Evolutionary conservation across 2,888 invertebrate genomes (phyloP).

Genomic region (Crocallis elinguaria): DNA sequence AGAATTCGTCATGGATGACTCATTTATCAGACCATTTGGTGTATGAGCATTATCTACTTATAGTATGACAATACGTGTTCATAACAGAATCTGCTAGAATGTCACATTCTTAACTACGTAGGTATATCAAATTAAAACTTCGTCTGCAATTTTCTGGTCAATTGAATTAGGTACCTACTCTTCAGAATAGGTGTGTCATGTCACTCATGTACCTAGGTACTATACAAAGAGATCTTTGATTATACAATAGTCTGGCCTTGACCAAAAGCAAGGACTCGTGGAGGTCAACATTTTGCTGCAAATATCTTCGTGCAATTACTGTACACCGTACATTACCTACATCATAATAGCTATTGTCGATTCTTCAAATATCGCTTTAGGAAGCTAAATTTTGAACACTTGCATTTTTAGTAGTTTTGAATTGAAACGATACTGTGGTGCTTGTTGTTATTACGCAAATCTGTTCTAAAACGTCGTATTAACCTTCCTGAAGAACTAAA

Average conservation of each 20-base stretch:
- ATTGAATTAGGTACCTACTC: not conserved
- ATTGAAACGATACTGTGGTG: slow-evolving; percentile 6
- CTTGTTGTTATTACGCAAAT: slow-evolving; percentile 1
- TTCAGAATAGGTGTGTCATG: not conserved
- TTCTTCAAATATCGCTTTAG: not conserved
- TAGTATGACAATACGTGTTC: not conserved
- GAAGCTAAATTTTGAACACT: not conserved
- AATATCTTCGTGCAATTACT: not conserved
- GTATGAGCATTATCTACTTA: not conserved
- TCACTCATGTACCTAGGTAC: too few species aligned
- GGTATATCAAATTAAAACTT: not conserved
- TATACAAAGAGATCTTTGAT: too few species aligned
- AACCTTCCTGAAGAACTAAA: not conserved
- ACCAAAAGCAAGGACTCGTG: slow-evolving; percentile 33
- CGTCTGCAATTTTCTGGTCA: not conserved
- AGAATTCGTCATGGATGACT: slow-evolving; percentile 29
- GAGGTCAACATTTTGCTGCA: slow-evolving; percentile 19
- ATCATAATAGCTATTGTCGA: not conserved
- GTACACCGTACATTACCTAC: too few species aligned
- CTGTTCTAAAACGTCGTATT: slow-evolving; percentile 15
- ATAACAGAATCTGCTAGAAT: not conserved
- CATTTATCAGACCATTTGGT: slow-evolving; percentile 7
- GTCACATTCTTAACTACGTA: not conserved
- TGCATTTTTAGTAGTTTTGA: not conserved
- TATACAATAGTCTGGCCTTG: slow-evolving; percentile 25